These are phyloP conservation scores for Ceyx melanurus DNA, from an alignment of 2,113 vertebrate genomes.

Conservation along the genomic window DNA sequence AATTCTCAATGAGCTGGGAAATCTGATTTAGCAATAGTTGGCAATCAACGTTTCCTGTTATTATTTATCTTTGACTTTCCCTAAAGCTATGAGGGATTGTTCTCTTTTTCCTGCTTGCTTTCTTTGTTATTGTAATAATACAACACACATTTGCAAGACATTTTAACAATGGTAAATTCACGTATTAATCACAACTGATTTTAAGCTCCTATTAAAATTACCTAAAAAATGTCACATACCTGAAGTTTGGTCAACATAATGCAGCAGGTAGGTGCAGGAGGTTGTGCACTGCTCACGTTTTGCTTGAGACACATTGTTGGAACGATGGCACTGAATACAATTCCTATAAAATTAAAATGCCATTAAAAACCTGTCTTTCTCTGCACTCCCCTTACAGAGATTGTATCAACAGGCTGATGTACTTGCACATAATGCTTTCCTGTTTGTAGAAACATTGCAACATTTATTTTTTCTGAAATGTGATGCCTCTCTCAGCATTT, in stretches of 20 bases:
- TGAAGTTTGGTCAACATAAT: slow-evolving; percentile 77
- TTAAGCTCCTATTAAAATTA: background rate
- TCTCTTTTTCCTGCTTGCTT: background rate
- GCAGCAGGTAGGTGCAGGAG: slow-evolving; percentile 80
- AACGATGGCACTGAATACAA: slow-evolving; percentile 85
- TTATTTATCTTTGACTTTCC: slow-evolving; percentile 56
- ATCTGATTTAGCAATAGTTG: slow-evolving; percentile 4
- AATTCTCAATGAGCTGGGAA: slow-evolving; percentile 27
- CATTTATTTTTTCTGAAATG: too few species aligned
- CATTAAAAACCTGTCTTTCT: background rate
- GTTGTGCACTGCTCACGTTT: slow-evolving; percentile 78
- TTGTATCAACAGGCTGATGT: background rate
- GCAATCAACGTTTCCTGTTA: slow-evolving; percentile 41
- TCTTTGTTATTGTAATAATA: slow-evolving; percentile 16
- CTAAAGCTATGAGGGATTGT: background rate
- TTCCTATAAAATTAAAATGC: slow-evolving; percentile 77
- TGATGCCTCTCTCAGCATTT: too few species aligned
- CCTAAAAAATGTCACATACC: slow-evolving; percentile 72
- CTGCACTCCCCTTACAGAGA: background rate
- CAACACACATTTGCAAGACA: background rate
- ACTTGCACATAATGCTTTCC: background rate
- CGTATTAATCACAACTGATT: background rate
- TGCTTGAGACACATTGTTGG: slow-evolving; percentile 77
- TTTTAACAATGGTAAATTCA: background rate
- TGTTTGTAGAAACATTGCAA: background rate